Base-by-base conservation (phyloP, 2,113 vertebrate species). In the Seriola quinqueradiata region DNA sequence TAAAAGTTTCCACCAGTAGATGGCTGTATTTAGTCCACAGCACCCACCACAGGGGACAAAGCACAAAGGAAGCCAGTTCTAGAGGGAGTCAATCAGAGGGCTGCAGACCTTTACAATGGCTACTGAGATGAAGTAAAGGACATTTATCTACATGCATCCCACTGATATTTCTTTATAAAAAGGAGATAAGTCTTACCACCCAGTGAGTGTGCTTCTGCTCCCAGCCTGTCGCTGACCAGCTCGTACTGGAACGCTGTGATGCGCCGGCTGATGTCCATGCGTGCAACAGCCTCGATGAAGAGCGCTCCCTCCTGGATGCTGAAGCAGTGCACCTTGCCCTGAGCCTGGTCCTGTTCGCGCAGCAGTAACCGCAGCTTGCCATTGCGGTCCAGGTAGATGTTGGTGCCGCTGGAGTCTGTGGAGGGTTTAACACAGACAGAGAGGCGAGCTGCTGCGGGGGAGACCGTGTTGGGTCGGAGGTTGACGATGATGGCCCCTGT, bases 181-280 rank as follows among this genome's bases (percentile, higher is more conserved):
- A 16, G 40, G 9, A 67, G 14, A 13, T 21, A 28, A 0, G 0
- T 82, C 97, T 96, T 94, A 99, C 98, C 97, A 46, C 93, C 92
- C 58, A 93, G 87, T 6, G 94, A 89, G n/a, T 93, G 95, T 40
- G 95, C 95, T 75, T 96, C 95, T 3, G 93, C 89, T 8, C 94
- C 95, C 0, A 91, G 87, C 76, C 89, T 92, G 87, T 95, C 92
- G 87, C 79, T 95, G 89, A 96, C 95, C 93, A 99, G 75, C 84
- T 99, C 98, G 0, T 99, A 99, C 93, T 98, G 98, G 94, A 99
- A 99, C 58, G 96, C 95, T 0, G 98, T 97, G 77, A 97, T 97
- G 89, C 97, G 96, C 32, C 97, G 95, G 92, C 98, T 96, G 94
- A 99, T 99, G 95, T 99, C 98, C 91, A 92, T 94, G 92, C 96